Evolutionary conservation across 1,140 invertebrate genomes (phyloP).

Genomic region (Hydropsyche tenuis): DNA sequence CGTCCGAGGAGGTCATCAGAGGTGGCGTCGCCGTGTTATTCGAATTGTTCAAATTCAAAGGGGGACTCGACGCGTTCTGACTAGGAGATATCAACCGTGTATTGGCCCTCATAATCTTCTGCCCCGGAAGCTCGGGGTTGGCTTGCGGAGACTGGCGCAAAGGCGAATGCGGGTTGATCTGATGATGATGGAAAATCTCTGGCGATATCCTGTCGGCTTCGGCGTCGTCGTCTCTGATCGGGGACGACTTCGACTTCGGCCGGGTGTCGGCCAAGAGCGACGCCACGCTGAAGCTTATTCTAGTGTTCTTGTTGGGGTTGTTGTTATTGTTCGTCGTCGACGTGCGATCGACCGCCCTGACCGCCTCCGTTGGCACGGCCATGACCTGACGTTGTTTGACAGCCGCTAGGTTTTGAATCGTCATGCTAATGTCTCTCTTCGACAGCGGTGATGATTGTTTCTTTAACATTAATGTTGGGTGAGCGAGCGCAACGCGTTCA

Average conservation of each 20-base stretch:
- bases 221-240: slow-evolving; percentile 54
- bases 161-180: slow-evolving; percentile 59
- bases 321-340: slow-evolving; percentile 56
- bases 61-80: slow-evolving; percentile 52
- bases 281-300: slow-evolving; percentile 74
- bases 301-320: slow-evolving; percentile 56
- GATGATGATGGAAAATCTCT: slow-evolving; percentile 60
- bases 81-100: slow-evolving; percentile 51
- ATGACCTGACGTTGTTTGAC: slow-evolving; percentile 61
- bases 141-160: slow-evolving; percentile 58
- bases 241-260: slow-evolving; percentile 53
- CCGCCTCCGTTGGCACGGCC: slow-evolving; percentile 63
- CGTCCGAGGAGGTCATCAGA: slow-evolving; percentile 62
- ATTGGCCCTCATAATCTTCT: slow-evolving; percentile 52
- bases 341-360: slow-evolving; percentile 54
- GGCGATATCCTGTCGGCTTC: slow-evolving; percentile 52
- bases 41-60: slow-evolving; percentile 55
- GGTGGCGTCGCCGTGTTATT: slow-evolving; percentile 48
- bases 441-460: slow-evolving; percentile 50
- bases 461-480: slow-evolving; percentile 46
- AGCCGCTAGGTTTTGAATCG: slow-evolving; percentile 61
- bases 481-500: slow-evolving; percentile 58
- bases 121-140: slow-evolving; percentile 59
- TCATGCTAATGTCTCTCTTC: slow-evolving; percentile 62
- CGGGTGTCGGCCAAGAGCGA: slow-evolving; percentile 71